phyloP scores from a whole-genome alignment of 2,888 invertebrate genomes.

The Scaptomyza caliginosa region DNA sequence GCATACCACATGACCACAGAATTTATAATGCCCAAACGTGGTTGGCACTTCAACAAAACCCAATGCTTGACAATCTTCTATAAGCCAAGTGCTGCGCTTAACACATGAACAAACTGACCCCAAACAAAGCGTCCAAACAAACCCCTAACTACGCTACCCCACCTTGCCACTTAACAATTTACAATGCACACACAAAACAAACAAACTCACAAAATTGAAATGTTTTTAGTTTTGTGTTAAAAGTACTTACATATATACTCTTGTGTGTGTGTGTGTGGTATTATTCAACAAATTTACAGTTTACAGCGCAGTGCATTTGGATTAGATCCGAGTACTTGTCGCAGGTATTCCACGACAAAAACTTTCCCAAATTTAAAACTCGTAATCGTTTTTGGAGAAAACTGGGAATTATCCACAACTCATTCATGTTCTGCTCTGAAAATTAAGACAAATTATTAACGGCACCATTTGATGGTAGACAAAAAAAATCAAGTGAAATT shows the following conservation, averaged over 20 bases:
- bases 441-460: slow-evolving; percentile 71
- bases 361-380: slow-evolving; percentile 26
- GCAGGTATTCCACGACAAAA: slow-evolving; percentile 3
- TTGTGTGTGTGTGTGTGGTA: slow-evolving; percentile 9
- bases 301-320: slow-evolving; percentile 24
- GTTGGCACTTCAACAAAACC: slow-evolving; percentile 52
- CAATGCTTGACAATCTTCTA: slow-evolving; percentile 68
- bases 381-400: background rate
- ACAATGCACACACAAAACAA: slow-evolving; percentile 17
- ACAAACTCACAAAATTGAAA: slow-evolving; percentile 22
- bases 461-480: slow-evolving; percentile 57
- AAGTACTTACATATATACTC: background rate
- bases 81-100: slow-evolving; percentile 41
- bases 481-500: slow-evolving; percentile 55
- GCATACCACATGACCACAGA: slow-evolving; percentile 48
- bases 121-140: slow-evolving; percentile 34
- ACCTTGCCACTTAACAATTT: slow-evolving; percentile 8
- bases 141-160: slow-evolving; percentile 1
- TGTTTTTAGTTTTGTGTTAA: slow-evolving; percentile 12
- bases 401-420: slow-evolving; percentile 9
- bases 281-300: slow-evolving; percentile 11
- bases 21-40: slow-evolving; percentile 60
- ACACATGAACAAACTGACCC: slow-evolving; percentile 47
- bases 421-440: slow-evolving; percentile 66
- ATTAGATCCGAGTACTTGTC: slow-evolving; percentile 15